Base-by-base conservation (phyloP, 2,888 invertebrate genomes). In the Drosophila suboccidentalis region DNA sequence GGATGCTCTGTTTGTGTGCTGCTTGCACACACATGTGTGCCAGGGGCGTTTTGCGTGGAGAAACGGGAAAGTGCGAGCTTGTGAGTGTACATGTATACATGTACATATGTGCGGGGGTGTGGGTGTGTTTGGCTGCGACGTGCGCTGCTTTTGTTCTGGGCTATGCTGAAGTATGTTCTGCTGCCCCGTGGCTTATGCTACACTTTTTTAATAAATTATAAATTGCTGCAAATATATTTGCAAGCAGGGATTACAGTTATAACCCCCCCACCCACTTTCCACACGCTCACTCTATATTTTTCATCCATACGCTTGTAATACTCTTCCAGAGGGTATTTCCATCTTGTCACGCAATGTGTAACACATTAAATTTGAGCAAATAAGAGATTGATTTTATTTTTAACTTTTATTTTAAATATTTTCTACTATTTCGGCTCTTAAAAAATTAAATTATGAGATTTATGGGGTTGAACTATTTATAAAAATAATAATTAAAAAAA, bases 171-270 rank as follows among this genome's bases (percentile, higher is more conserved):
- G 32, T 49, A 51, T 61, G 36, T 62, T 39, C 38, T 69, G 67
- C 75, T 82, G 76, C 68, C 86, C 88, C 75, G 66, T 89, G 70
- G 78, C 75, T 87, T 78, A 69, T 68, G 70, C 73, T 87, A 69
- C 71, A 78, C 70, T 88, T 88, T 86, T 88, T 90, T 87, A 88
- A 87, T 87, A 87, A 87, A 87, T 87, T 87, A 90, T 87, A 87
- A 90, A 87, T 87, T 87, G 82, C 75, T 78, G 89, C 86, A 87
- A 86, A 87, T 87, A 90, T 87, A 90, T 87, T 88, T 87, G 86
- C 90, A 80, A 80, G 89, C 78, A 75, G 86, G 86, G 90, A 87
- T 90, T 87, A 82, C 90, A 76, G 78, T 73, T 84, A 81, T 44
- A 19, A 44, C 47, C 50, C 55, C 32, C 55, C 32, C 22, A 26